These are phyloP conservation scores for Alauda arvensis DNA, from an alignment of 2,797 vertebrate species.

Conservation along the genomic window DNA sequence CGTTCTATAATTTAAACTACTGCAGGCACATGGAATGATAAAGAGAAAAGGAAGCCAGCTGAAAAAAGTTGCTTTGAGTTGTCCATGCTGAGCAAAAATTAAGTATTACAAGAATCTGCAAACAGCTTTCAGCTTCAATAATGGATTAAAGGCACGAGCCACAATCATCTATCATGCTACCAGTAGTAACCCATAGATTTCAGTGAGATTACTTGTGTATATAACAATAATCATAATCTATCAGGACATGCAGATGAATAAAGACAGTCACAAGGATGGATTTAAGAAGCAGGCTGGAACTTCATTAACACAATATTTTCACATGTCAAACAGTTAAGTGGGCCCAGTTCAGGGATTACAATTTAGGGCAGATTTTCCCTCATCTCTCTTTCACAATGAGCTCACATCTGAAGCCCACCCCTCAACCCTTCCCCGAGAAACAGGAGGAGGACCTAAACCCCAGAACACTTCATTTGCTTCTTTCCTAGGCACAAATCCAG, in stretches of 20 bases:
- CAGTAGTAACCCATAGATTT: constrained; percentile 14
- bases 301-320: constrained; percentile 56
- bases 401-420: neutral
- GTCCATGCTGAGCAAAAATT: neutral
- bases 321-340: constrained; percentile 40
- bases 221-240: constrained; percentile 45
- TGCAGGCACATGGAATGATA: neutral
- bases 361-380: neutral
- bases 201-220: constrained; percentile 18
- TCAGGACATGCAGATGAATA: constrained; percentile 44
- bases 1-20: constrained; percentile 7
- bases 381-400: neutral
- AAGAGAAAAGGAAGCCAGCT: neutral
- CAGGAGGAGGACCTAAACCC: neutral
- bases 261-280: constrained; percentile 52
- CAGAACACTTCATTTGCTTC: neutral
- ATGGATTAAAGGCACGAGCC: neutral
- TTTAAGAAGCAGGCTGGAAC: constrained; percentile 50
- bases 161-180: constrained; percentile 3
- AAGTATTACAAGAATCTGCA: neutral
- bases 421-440: neutral
- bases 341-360: constrained; percentile 8
- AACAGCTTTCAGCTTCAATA: constrained; percentile 21
- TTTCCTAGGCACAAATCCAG: neutral
- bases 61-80: neutral